Conservation (phyloP, 2,113 vertebrate species). For the Setophaga kirtlandii region DNA sequence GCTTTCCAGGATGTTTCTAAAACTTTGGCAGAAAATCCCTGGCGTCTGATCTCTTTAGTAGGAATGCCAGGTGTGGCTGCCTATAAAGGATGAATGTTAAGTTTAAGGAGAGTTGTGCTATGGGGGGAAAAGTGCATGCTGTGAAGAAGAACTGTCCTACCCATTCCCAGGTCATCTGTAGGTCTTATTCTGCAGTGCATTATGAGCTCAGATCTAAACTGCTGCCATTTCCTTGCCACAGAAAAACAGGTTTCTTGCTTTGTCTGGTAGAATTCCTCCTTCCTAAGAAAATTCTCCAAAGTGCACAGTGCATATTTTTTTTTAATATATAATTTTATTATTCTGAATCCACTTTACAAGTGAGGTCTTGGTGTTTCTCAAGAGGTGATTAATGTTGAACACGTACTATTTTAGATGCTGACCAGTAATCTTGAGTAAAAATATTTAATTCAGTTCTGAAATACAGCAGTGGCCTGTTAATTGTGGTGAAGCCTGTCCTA, state of each 20-base stretch:
- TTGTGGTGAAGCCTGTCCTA: background rate
- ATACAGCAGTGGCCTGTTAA: background rate
- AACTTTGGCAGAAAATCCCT: background rate
- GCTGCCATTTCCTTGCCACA: background rate
- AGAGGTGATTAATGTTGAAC: background rate
- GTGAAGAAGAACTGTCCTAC: background rate
- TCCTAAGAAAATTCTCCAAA: background rate
- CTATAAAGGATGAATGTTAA: background rate
- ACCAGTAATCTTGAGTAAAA: background rate
- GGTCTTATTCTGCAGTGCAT: background rate
- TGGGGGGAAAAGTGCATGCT: accelerated
- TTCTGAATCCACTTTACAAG: background rate
- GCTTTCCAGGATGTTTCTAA: background rate
- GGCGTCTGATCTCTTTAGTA: background rate
- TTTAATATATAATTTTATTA: background rate
- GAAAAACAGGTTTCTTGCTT: background rate
- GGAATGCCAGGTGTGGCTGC: background rate
- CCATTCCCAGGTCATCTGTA: background rate
- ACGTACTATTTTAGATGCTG: background rate
- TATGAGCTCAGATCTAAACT: background rate
- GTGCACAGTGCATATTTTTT: background rate
- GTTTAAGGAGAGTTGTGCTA: background rate
- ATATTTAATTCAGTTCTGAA: background rate
- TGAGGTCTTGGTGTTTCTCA: background rate
- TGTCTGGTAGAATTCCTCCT: background rate